Evolutionary conservation across 2,113 vertebrate species (phyloP).

Genomic region (Dasypus novemcinctus): DNA sequence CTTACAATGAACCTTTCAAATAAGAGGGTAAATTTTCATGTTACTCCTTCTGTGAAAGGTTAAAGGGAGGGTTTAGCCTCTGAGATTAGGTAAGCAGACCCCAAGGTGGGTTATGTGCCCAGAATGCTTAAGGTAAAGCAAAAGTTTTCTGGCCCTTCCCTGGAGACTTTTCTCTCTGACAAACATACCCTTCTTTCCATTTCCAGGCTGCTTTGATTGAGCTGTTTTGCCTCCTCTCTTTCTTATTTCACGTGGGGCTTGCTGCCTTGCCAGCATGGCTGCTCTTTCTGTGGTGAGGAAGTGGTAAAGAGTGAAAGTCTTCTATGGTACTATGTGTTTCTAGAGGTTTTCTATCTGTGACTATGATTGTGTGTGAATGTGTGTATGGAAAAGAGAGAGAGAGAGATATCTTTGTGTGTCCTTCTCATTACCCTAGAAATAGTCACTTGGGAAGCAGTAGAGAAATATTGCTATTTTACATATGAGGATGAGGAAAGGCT

Average conservation of each 20-base stretch:
- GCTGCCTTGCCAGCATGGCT: slow-evolving; percentile 64
- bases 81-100: not conserved
- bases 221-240: slow-evolving; percentile 65
- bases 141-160: slow-evolving; percentile 16
- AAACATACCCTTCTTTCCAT: not conserved
- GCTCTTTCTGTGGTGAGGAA: slow-evolving; percentile 42
- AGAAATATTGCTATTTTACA: slow-evolving; percentile 37
- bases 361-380: not conserved
- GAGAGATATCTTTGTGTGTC: not conserved
- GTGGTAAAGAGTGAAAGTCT: not conserved
- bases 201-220: slow-evolving; percentile 64
- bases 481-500: not conserved
- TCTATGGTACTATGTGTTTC: not conserved
- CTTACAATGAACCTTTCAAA: slow-evolving; percentile 47
- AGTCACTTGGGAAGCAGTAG: slow-evolving; percentile 14
- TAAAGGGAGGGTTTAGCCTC: slow-evolving; percentile 5
- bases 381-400: not conserved
- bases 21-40: slow-evolving; percentile 37
- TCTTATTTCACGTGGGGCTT: slow-evolving; percentile 60
- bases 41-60: slow-evolving; percentile 18
- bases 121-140: not conserved
- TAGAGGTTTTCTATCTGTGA: not conserved
- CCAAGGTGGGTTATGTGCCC: not conserved
- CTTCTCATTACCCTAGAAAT: not conserved
- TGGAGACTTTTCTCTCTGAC: slow-evolving; percentile 36